A percentile compares a stretch with the other conserved stretches of the same genome.
Conservation (phyloP, 2,888 invertebrate genomes). For the Atrina japonica region DNA sequence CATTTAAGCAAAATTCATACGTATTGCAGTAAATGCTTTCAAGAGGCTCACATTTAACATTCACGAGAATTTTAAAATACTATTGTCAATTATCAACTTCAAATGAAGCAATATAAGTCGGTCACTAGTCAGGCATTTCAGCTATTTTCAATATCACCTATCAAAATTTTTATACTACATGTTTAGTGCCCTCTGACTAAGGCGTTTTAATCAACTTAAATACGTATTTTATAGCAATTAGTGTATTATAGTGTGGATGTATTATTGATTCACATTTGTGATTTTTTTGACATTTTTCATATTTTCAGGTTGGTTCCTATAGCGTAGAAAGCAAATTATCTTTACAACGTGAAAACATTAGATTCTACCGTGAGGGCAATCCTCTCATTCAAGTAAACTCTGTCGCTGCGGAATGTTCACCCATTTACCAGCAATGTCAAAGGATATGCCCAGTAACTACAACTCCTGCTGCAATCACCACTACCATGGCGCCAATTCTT, state of each 20-base stretch:
- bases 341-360: constrained; percentile 11
- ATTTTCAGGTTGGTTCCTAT: constrained; percentile 11
- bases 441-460: constrained; percentile 5
- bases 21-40: too few species aligned
- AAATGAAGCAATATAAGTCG: too few species aligned
- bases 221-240: too few species aligned
- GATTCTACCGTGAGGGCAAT: constrained; percentile 42
- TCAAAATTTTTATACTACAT: background rate
- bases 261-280: too few species aligned
- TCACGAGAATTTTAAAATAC: too few species aligned
- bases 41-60: too few species aligned
- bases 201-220: too few species aligned
- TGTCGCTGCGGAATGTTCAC: constrained; percentile 8
- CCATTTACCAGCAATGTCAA: constrained; percentile 10
- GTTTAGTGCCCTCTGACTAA: too few species aligned
- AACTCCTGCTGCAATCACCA: background rate
- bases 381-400: background rate
- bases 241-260: background rate
- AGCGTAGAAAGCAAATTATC: background rate
- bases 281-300: too few species aligned
- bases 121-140: too few species aligned
- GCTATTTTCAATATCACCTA: background rate
- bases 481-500: constrained; percentile 12
- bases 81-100: too few species aligned
- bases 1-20: too few species aligned